Evolutionary conservation across 2,888 invertebrate species (phyloP).

Genomic region (Mythimna vitellina): DNA sequence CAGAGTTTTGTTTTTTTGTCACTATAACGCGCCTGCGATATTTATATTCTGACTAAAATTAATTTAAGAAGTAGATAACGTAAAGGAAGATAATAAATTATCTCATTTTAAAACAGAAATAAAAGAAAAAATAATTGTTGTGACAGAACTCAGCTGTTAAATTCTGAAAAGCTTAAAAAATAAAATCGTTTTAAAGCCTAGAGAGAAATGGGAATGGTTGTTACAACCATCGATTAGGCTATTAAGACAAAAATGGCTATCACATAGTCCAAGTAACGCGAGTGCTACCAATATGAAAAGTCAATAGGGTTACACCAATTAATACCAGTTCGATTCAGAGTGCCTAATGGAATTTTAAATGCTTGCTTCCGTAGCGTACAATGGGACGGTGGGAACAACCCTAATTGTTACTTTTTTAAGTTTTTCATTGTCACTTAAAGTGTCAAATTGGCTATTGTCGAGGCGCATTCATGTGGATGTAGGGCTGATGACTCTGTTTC

Average conservation of each 20-base stretch:
- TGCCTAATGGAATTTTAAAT: constrained; percentile 90
- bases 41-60: neutral
- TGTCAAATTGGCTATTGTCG: constrained; percentile 88
- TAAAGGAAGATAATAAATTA: neutral
- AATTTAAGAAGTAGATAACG: neutral
- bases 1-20: constrained; percentile 1
- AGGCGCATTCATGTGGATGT: constrained; percentile 76
- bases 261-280: constrained; percentile 46
- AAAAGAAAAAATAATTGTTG: no score
- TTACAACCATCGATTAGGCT: constrained; percentile 46
- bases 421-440: constrained; percentile 82
- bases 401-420: constrained; percentile 78
- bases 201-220: constrained; percentile 9
- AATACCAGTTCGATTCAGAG: constrained; percentile 74
- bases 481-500: constrained; percentile 61
- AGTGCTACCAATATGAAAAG: constrained; percentile 58
- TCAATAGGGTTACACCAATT: constrained; percentile 72
- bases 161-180: neutral
- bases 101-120: neutral
- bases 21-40: neutral
- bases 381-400: constrained; percentile 77
- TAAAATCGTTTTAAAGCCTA: constrained; percentile 19
- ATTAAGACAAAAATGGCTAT: constrained; percentile 53
- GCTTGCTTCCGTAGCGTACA: constrained; percentile 83
- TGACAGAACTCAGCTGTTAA: neutral